Conservation (phyloP, 2,113 vertebrate species). For the Scalopus aquaticus region DNA sequence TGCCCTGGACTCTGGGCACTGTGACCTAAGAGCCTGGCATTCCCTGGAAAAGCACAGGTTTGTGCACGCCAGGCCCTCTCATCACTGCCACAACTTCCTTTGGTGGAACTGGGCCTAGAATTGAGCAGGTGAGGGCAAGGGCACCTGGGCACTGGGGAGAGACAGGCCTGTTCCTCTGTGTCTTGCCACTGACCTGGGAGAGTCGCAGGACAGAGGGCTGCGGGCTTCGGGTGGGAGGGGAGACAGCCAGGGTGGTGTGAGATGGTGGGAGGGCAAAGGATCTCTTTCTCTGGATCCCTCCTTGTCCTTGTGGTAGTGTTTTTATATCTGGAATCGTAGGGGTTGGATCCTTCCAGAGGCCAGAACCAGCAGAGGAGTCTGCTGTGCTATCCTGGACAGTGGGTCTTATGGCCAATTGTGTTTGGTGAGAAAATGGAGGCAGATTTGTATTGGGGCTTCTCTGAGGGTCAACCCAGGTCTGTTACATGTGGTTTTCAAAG, state of each 20-base stretch:
- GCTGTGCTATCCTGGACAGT: not conserved
- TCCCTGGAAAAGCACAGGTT: not conserved
- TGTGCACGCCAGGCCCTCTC: not conserved
- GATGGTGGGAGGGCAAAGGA: not conserved
- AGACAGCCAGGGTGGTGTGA: rapidly evolving
- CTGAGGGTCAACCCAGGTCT: not conserved
- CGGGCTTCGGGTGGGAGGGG: rapidly evolving
- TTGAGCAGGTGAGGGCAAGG: not conserved
- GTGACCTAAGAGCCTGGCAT: not conserved
- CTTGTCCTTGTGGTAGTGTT: not conserved
- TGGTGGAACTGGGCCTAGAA: not conserved
- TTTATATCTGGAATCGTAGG: not conserved
- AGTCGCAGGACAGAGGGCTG: not conserved
- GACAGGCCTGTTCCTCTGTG: not conserved
- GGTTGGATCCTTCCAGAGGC: not conserved
- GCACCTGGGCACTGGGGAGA: not conserved
- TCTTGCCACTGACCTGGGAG: not conserved
- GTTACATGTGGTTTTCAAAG: not conserved
- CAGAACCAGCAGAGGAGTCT: too few species aligned
- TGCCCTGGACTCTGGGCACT: not conserved
- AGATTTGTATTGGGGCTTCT: not conserved
- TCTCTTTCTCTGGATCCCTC: not conserved
- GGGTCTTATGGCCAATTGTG: not conserved
- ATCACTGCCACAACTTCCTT: not conserved
- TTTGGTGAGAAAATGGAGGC: not conserved